Percentiles rank a stretch among this genome's conserved stretches.
phyloP scores from a whole-genome alignment of 2,113 vertebrate species.

The Chaetorhynchus papuensis region DNA sequence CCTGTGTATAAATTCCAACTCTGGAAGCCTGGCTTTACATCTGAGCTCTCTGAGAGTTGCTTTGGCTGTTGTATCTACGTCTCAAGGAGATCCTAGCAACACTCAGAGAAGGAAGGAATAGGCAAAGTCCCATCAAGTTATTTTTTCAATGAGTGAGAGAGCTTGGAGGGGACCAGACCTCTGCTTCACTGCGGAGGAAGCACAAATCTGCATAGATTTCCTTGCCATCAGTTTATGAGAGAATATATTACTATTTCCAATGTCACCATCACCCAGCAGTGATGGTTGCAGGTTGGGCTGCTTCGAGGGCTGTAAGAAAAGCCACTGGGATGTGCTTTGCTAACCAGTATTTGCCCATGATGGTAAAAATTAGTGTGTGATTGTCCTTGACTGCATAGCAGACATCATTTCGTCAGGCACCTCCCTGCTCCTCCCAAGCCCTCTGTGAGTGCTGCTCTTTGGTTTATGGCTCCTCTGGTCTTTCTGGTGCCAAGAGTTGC shows the following conservation, averaged over 20 bases:
- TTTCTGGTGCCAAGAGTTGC: not conserved
- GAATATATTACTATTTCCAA: not conserved
- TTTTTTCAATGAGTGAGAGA: not conserved
- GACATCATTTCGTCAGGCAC: not conserved
- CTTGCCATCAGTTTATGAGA: not conserved
- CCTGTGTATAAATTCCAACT: not conserved
- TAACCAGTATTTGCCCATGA: not conserved
- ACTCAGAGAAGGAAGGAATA: not conserved
- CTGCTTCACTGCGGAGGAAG: not conserved
- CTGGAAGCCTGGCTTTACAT: not conserved
- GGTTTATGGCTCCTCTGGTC: not conserved
- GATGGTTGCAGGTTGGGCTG: not conserved
- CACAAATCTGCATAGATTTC: not conserved
- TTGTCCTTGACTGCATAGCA: not conserved
- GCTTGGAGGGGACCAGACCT: not conserved
- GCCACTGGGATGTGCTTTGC: not conserved
- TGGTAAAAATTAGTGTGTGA: not conserved
- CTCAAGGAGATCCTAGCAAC: not conserved
- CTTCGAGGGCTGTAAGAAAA: not conserved
- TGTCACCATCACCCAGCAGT: not conserved
- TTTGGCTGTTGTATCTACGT: not conserved
- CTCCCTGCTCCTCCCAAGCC: not conserved
- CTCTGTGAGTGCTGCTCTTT: fast-evolving
- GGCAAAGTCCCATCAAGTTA: not conserved
- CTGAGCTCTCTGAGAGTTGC: not conserved